phyloP scores from a whole-genome alignment of 2,797 vertebrate genomes.

The Cephalopachus bancanus region DNA sequence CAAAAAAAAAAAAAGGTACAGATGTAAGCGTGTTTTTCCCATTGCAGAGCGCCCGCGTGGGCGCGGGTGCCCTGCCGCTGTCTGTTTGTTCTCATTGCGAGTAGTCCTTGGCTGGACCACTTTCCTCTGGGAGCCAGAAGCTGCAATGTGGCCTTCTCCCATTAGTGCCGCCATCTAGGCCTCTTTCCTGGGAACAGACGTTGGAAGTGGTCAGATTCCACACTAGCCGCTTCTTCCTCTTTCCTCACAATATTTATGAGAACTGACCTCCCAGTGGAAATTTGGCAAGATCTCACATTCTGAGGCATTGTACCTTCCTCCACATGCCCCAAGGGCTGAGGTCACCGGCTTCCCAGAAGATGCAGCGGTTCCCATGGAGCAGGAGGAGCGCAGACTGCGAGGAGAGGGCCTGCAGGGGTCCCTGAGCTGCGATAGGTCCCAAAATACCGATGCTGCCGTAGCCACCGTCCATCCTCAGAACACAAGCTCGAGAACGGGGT shows the following conservation, averaged over 20 bases:
- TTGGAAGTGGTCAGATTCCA: conserved; percentile 22
- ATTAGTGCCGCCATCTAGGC: accelerated
- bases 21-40: neutral
- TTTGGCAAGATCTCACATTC: conserved; percentile 60
- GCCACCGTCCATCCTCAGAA: neutral
- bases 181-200: conserved; percentile 34
- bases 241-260: conserved; percentile 54
- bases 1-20: too few species aligned
- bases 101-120: neutral
- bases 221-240: conserved; percentile 9
- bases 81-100: accelerated
- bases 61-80: too few species aligned
- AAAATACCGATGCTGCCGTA: neutral
- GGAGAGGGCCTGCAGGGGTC: neutral
- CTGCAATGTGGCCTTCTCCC: neutral
- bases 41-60: neutral
- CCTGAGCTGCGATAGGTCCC: neutral
- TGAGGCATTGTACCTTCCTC: conserved; percentile 69
- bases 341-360: conserved; percentile 56
- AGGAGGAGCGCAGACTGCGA: neutral
- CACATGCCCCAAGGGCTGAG: neutral
- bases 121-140: neutral
- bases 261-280: conserved; percentile 54
- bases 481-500: neutral
- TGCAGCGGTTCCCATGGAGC: neutral